Conservation (phyloP, 35 echinoderm and acorn worm genomes). For the Lytechinus variegatus region DNA sequence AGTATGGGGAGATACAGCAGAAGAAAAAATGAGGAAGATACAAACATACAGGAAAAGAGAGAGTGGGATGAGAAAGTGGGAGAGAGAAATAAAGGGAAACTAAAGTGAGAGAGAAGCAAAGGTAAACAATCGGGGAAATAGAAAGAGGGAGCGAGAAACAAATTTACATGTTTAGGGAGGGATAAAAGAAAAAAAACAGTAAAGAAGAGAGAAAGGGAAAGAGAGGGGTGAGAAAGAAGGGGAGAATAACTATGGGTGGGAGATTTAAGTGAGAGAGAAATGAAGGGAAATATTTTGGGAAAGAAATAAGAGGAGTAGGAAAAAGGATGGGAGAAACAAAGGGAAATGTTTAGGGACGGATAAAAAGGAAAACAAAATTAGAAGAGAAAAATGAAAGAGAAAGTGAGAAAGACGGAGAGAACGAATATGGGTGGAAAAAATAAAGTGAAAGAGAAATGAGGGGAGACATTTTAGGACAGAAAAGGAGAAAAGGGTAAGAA, state of each 20-base stretch:
- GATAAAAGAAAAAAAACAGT: neutral
- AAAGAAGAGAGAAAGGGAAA: too few relatives aligned
- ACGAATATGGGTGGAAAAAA: neutral
- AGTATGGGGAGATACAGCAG: neutral
- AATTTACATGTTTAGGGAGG: neutral
- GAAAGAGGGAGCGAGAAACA: neutral
- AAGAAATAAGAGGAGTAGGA: neutral
- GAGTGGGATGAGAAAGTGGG: neutral
- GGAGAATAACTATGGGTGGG: neutral
- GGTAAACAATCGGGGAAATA: neutral
- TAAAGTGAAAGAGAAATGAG: too few relatives aligned
- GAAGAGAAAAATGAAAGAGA: neutral
- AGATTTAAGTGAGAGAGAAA: neutral
- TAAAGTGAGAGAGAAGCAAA: neutral
- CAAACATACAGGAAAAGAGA: neutral
- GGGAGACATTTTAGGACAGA: neutral
- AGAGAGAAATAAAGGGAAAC: neutral
- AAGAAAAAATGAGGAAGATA: neutral
- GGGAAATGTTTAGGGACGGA: too few relatives aligned
- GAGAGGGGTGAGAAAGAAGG: neutral
- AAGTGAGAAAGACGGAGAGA: neutral
- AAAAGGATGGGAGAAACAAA: neutral
- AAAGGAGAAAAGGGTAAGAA: neutral
- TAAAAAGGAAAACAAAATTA: too few relatives aligned
- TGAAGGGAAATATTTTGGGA: neutral